Base-by-base conservation (phyloP, 2,888 invertebrate species). In the Hypolimnas misippus region DNA sequence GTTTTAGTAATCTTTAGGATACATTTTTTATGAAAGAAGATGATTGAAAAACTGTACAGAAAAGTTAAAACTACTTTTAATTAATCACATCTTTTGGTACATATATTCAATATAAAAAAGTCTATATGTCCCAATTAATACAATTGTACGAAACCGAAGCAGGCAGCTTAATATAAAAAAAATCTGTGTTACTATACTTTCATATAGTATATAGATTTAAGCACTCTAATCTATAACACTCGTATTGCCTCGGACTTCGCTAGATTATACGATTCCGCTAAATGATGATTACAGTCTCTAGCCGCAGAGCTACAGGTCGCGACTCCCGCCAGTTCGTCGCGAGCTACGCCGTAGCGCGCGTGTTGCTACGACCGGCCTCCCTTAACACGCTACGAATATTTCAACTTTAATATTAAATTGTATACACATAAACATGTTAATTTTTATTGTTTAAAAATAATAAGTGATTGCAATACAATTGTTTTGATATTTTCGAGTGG, bases 301-400 rank as follows among this genome's bases (percentile, higher is more conserved):
- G 57, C 63, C 38, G 61, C 66, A 64, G 61, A 63, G 67, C 73
- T 70, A 73, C 73, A 73, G 72, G 73, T 74, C 70, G 66, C 67
- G 57, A 17, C 46, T 25, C 49, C 49, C 49, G 49, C 49, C 75
- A 75, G 74, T 74, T 38, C 8, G 46, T 40, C 73, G 69, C 73
- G 63, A 63, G 67, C 72, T 73, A 75, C 74, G 72, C 68, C 70
- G 74, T 72, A 74, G 74, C 66, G 52, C 57, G 67, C 65, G 57
- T 64, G 72, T 68, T 59, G 67, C 69, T 66, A 66, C 69, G 60
- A 49, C 3, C 38, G 58, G 49, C 56, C 57, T 42, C 42, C 21
- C 44, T 38, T 19, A 46, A 29, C 49, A 31, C 46, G 55, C 54
- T 56, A 53, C 61, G 63, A 61, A 33, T 53, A 58, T 25, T 35